Conservation (phyloP, 64 coral and sea anemone species). For the Dendronephthya gigantea region DNA sequence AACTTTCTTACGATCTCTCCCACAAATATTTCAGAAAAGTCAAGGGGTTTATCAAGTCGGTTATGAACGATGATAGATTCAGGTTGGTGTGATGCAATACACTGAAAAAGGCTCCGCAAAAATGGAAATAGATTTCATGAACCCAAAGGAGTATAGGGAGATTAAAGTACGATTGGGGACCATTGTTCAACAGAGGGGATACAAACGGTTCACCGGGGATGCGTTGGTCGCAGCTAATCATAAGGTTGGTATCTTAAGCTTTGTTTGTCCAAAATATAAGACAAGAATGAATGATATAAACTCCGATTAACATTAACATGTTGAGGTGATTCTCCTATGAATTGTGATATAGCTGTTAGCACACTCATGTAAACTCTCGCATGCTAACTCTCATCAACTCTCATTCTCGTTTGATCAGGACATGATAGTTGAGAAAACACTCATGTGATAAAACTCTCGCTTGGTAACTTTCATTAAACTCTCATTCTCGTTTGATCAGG, state of each 20-base stretch:
- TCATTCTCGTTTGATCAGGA: too few species aligned
- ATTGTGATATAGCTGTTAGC: too few species aligned
- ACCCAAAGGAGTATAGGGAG: not conserved
- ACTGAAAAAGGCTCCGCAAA: not conserved
- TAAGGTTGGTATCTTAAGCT: not conserved
- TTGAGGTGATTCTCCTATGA: too few species aligned
- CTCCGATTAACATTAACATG: too few species aligned
- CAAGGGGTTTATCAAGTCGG: not conserved
- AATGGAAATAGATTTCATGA: not conserved
- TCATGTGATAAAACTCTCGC: too few species aligned
- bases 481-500: too few species aligned
- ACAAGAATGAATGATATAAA: too few species aligned
- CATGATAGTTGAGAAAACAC: too few species aligned
- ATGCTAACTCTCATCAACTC: too few species aligned
- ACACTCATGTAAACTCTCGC: too few species aligned
- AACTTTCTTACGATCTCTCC: not conserved
- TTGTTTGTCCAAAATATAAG: too few species aligned
- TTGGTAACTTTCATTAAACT: too few species aligned
- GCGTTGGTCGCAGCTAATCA: not conserved
- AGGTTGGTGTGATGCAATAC: slow-evolving; percentile 4
- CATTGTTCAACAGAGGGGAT: not conserved
- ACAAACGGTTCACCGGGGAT: not conserved
- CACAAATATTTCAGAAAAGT: not conserved
- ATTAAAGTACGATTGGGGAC: not conserved
- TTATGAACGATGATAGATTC: not conserved